Percentiles rank a stretch among this genome's conserved stretches.
phyloP scores from a whole-genome alignment of 2,113 vertebrate genomes.

The Hydrochoerus hydrochaeris region DNA sequence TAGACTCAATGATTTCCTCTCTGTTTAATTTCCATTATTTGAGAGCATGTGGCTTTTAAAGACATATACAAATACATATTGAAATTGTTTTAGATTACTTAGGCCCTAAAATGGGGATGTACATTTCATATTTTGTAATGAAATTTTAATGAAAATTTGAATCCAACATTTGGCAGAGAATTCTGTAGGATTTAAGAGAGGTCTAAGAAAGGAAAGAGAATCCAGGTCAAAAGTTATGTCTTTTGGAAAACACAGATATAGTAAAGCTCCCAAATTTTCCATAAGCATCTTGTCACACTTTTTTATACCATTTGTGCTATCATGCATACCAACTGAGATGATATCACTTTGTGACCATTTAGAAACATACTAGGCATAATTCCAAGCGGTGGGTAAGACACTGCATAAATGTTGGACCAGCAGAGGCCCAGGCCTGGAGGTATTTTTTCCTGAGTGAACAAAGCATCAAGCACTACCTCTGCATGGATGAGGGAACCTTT shows the following conservation, averaged over 20 bases:
- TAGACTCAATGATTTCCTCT: constrained; percentile 64
- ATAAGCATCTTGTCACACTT: constrained; percentile 73
- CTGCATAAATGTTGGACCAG: constrained; percentile 57
- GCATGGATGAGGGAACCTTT: accelerated
- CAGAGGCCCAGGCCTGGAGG: neutral
- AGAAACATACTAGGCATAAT: constrained; percentile 54
- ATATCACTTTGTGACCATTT: constrained; percentile 71
- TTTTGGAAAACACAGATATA: constrained; percentile 44
- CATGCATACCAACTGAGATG: constrained; percentile 70
- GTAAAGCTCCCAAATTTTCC: constrained; percentile 51
- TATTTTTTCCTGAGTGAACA: neutral
- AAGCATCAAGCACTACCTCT: neutral
- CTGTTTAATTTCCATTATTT: constrained; percentile 70
- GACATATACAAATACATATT: neutral
- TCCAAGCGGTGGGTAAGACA: constrained; percentile 72
- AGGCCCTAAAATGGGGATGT: constrained; percentile 56
- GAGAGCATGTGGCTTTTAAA: constrained; percentile 72
- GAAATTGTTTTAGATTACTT: constrained; percentile 16
- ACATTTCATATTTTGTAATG: constrained; percentile 59
- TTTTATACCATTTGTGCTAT: constrained; percentile 76
- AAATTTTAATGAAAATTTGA: constrained; percentile 73
- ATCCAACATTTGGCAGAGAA: constrained; percentile 74
- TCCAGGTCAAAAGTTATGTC: neutral
- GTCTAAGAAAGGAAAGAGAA: constrained; percentile 68
- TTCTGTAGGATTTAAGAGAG: constrained; percentile 68